phyloP scores from a whole-genome alignment of 2,888 invertebrate species.

The Heliconius aoede region DNA sequence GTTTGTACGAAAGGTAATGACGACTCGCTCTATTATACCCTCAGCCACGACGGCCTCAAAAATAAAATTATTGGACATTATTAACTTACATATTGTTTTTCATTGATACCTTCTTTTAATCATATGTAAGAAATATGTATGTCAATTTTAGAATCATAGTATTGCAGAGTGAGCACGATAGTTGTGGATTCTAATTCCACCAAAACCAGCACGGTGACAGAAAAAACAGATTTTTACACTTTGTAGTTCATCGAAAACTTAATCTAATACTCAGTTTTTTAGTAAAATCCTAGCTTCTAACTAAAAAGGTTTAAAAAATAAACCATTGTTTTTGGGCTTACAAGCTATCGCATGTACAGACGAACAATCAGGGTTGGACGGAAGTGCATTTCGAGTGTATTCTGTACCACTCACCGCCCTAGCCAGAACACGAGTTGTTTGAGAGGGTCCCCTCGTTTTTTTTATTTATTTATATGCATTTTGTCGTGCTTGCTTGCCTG shows the following conservation, averaged over 20 bases:
- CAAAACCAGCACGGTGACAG: too few relatives aligned
- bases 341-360: slow-evolving; percentile 26
- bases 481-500: slow-evolving; percentile 25
- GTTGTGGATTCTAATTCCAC: too few relatives aligned
- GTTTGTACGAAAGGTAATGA: not conserved
- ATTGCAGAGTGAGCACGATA: too few relatives aligned
- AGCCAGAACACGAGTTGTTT: slow-evolving; percentile 40
- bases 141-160: too few relatives aligned
- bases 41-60: not conserved
- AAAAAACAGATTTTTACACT: too few relatives aligned
- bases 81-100: too few relatives aligned
- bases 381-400: slow-evolving; percentile 43
- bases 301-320: not conserved
- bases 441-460: slow-evolving; percentile 25
- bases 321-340: slow-evolving; percentile 15
- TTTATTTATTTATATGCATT: slow-evolving; percentile 36
- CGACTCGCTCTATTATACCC: not conserved
- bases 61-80: too few relatives aligned
- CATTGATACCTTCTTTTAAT: too few relatives aligned
- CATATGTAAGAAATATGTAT: too few relatives aligned
- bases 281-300: not conserved
- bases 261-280: not conserved
- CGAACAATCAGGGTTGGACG: slow-evolving; percentile 31
- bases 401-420: slow-evolving; percentile 40
- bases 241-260: too few relatives aligned